A percentile compares a stretch with the other conserved stretches of the same genome.
Conservation (phyloP, 2,888 invertebrate genomes). For the Napeogenes sylphis region DNA sequence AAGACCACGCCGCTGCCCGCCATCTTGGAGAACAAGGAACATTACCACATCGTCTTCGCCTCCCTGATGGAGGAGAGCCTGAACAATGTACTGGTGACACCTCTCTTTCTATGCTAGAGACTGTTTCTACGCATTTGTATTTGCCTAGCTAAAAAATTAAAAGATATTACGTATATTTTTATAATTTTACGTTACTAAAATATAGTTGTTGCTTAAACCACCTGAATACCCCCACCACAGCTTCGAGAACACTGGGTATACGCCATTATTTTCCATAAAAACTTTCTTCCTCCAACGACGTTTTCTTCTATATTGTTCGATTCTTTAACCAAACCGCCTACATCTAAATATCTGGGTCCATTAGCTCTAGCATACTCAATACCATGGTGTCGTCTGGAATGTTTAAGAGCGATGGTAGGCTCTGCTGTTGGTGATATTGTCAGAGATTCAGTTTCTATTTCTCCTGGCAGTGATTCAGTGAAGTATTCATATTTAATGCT, state of each 20-base stretch:
- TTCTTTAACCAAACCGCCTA: conserved; percentile 44
- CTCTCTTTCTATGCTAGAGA: conserved; percentile 78
- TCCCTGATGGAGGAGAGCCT: conserved; percentile 80
- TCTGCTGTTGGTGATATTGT: conserved; percentile 40
- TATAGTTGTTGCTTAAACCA: conserved; percentile 29
- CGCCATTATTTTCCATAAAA: conserved; percentile 87
- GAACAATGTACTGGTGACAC: conserved; percentile 66
- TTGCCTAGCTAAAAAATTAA: conserved; percentile 78
- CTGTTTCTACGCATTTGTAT: conserved; percentile 83
- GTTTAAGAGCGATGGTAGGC: conserved; percentile 50
- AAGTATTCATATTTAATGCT: conserved; percentile 95
- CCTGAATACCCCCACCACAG: conserved; percentile 89
- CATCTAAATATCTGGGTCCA: conserved; percentile 42
- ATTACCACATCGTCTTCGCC: conserved; percentile 82
- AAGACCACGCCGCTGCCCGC: conserved; percentile 86
- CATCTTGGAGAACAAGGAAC: conserved; percentile 90
- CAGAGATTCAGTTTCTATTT: conserved; percentile 52
- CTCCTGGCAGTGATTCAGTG: conserved; percentile 79
- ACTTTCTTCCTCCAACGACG: conserved; percentile 70
- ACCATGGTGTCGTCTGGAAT: conserved; percentile 58
- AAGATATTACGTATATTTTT: not conserved
- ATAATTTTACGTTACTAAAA: no score
- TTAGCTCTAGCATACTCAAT: conserved; percentile 48
- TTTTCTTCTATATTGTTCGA: conserved; percentile 52
- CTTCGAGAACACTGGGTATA: conserved; percentile 87